Base-by-base conservation (phyloP, 2,113 vertebrate genomes). In the Crocuta crocuta region DNA sequence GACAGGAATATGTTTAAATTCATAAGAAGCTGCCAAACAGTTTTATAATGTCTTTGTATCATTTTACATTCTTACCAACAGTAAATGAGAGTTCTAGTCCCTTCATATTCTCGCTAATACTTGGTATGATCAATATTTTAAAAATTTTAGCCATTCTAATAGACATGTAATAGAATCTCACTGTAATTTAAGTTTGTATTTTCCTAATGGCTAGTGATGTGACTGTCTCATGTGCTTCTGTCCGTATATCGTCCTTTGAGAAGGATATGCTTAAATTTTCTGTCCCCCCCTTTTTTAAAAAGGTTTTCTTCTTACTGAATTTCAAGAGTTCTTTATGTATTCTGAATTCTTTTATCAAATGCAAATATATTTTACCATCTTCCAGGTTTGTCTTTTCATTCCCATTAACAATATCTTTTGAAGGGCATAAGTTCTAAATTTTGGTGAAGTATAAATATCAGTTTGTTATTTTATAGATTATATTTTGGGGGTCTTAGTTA, bases 381-480 rank as follows among this genome's bases (percentile, higher is more conserved):
- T 92, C 4, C 68, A 13, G 50, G 21, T 78, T 94, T 97, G 28
- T 66, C 73, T 89, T 95, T 96, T 89, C 35, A 55, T 95, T 91
- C 26, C 10, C 26, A 61, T 94, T 91, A 87, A 61, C 7, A 53
- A 4, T 91, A 15, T 87, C 45, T 76, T 94, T 79, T 91, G 61
- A 83, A 90, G 23, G 90, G 17, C 12, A 90, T 48, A 66, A 89
- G n/a, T 87, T 94, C 91, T 88, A 90, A 23, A 95, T 96, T 96
- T 89, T 89, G 66, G 71, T 61, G 23, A 89, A 90, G 45, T 90
- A 48, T 39, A 39, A 50, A 35, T 95, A 79, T 31, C n/a, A 96
- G 4, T 50, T 90, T 87, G 39, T 48, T 96, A 28, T 95, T 87
- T 94, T 92, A 79, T 87, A 43, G 61, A 74, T 90, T 94, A 48